These are phyloP conservation scores for Tipula confusa DNA, from an alignment of 2,888 invertebrate species.

Conservation along the genomic window DNA sequence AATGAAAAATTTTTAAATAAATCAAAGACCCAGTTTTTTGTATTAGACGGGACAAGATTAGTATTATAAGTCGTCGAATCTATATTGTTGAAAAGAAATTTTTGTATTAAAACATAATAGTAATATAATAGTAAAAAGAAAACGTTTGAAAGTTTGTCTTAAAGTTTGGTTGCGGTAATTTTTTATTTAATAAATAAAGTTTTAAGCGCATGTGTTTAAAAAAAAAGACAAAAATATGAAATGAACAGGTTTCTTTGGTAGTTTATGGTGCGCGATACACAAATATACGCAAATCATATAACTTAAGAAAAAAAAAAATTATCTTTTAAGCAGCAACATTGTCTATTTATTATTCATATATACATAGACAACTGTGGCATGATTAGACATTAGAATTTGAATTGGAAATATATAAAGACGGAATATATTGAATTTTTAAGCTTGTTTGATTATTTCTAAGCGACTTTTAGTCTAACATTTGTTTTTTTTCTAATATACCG, in stretches of 20 bases:
- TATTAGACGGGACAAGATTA: neutral
- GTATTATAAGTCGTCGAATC: neutral
- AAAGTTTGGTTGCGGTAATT: neutral
- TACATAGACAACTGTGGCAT: neutral
- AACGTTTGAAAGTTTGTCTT: slow-evolving; percentile 1
- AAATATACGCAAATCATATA: neutral
- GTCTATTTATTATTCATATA: neutral
- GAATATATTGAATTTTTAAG: too few species aligned
- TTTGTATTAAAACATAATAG: neutral
- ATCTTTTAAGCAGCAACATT: neutral
- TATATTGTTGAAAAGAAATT: slow-evolving; percentile 4
- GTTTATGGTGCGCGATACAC: neutral
- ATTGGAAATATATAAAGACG: neutral
- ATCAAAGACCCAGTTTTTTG: neutral
- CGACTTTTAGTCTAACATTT: too few species aligned
- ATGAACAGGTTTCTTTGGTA: neutral
- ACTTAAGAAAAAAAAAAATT: too few species aligned
- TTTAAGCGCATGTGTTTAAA: neutral
- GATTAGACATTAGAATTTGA: neutral
- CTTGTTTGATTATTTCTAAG: too few species aligned
- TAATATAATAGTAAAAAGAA: neutral
- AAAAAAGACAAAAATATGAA: neutral
- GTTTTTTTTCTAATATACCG: too few species aligned
- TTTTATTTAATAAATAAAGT: too few species aligned
- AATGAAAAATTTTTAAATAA: too few species aligned